Evolutionary conservation across 2,888 invertebrate species (phyloP).

Genomic region (Salticus scenicus): DNA sequence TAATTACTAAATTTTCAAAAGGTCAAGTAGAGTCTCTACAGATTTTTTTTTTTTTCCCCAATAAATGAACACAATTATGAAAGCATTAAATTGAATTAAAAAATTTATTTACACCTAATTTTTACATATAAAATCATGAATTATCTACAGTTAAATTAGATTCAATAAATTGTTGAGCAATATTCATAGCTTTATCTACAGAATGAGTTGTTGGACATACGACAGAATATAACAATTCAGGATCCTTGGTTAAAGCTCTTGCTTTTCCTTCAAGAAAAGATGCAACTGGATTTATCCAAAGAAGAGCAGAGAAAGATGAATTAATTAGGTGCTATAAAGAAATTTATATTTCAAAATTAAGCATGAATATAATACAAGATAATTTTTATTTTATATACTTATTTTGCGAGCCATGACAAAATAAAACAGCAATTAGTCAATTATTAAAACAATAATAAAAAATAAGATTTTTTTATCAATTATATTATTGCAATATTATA

Average conservation of each 20-base stretch:
- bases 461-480: no score
- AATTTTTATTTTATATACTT: no score
- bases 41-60: no score
- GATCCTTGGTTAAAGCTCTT: conserved; percentile 45
- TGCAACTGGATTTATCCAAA: conserved; percentile 65
- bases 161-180: conserved; percentile 33
- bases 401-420: no score
- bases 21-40: no score
- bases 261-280: conserved; percentile 33
- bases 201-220: conserved; percentile 25
- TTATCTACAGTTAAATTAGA: neutral
- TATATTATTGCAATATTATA: no score
- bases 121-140: neutral
- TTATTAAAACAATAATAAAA: no score
- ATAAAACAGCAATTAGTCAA: no score
- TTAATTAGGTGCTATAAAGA: conserved; percentile 33
- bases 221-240: conserved; percentile 48
- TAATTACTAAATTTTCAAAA: no score
- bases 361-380: neutral
- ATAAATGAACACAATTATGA: no score
- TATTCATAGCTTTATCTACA: conserved; percentile 29
- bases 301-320: conserved; percentile 45
- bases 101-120: neutral
- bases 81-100: no score
- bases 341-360: conserved; percentile 5